Percentiles rank a stretch among this genome's conserved stretches.
Evolutionary conservation across 1,140 invertebrate genomes (phyloP).

Genomic region (Chironomus tepperi): DNA sequence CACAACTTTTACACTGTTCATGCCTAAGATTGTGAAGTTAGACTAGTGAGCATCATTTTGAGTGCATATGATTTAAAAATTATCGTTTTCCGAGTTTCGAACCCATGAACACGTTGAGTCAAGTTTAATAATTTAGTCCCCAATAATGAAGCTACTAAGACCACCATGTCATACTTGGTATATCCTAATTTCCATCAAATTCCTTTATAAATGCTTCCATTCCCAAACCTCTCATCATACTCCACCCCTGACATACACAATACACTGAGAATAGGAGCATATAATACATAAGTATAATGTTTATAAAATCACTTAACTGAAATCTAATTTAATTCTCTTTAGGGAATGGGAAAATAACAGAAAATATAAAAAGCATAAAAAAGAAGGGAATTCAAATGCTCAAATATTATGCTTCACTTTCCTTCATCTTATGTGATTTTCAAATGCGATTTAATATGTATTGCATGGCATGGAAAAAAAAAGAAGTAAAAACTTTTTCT

Average conservation of each 20-base stretch:
- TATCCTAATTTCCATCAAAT: no score
- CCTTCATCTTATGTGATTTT: constrained; percentile 1
- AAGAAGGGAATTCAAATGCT: background rate
- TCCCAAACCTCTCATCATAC: no score
- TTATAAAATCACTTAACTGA: constrained; percentile 23
- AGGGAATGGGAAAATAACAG: background rate
- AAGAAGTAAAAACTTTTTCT: background rate
- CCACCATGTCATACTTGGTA: no score
- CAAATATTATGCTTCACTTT: background rate
- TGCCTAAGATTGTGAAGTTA: no score
- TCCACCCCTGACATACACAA: background rate
- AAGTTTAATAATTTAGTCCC: no score
- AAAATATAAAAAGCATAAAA: background rate
- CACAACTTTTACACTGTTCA: no score
- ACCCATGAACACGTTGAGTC: no score
- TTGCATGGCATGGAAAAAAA: background rate
- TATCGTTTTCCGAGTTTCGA: no score
- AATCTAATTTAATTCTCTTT: constrained; percentile 17
- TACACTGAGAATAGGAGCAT: background rate
- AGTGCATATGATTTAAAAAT: no score
- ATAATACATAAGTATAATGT: constrained; percentile 12
- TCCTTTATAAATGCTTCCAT: no score
- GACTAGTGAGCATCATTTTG: no score
- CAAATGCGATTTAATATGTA: background rate
- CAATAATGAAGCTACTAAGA: no score